These are phyloP conservation scores for Physocephala rufipes DNA, from an alignment of 2,888 invertebrate genomes.

Conservation along the genomic window DNA sequence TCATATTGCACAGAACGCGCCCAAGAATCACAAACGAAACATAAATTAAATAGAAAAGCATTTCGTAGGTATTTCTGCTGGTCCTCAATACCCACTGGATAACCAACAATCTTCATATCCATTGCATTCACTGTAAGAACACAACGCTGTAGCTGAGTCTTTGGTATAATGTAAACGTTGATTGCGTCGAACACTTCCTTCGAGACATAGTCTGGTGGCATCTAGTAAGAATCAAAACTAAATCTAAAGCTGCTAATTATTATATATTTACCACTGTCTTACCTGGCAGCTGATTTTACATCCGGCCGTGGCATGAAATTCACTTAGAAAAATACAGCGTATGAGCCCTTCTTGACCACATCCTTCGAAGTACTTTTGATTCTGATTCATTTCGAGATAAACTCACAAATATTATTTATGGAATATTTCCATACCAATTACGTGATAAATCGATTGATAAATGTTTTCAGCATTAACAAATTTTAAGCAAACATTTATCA, in stretches of 20 bases:
- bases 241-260: neutral
- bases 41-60: constrained; percentile 94
- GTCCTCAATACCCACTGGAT: constrained; percentile 89
- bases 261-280: no score
- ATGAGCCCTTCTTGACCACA: constrained; percentile 79
- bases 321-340: constrained; percentile 82
- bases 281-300: constrained; percentile 89
- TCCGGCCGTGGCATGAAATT: constrained; percentile 80
- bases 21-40: constrained; percentile 92
- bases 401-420: neutral
- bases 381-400: neutral
- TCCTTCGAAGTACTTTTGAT: constrained; percentile 65
- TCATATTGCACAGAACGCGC: constrained; percentile 93
- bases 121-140: constrained; percentile 85
- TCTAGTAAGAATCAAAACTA: constrained; percentile 61
- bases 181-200: constrained; percentile 95
- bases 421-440: neutral
- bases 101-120: constrained; percentile 90
- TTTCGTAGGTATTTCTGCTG: constrained; percentile 90
- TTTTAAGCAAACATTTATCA: no score
- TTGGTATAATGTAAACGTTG: constrained; percentile 94
- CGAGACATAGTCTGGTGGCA: constrained; percentile 88
- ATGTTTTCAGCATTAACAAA: no score
- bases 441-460: neutral
- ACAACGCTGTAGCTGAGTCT: constrained; percentile 88